These are phyloP conservation scores for Takifugu ocellatus DNA, from an alignment of 2,797 vertebrate genomes.

Conservation along the genomic window DNA sequence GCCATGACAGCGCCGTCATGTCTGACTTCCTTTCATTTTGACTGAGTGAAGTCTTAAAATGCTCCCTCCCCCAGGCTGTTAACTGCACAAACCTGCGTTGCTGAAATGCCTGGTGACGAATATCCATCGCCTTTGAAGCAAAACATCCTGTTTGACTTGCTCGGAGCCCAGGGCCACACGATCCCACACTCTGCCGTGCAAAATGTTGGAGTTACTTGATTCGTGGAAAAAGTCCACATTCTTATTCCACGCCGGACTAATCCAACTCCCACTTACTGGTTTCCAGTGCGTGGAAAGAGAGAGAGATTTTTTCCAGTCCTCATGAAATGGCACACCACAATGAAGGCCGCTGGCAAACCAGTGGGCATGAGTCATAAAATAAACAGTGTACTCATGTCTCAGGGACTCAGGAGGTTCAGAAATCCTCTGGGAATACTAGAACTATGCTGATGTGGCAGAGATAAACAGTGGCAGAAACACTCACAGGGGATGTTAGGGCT, in stretches of 20 bases:
- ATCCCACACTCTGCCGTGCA: constrained; percentile 14
- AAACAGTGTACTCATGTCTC: constrained; percentile 32
- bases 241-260: constrained; percentile 49
- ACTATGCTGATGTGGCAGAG: constrained; percentile 12
- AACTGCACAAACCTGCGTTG: constrained; percentile 12
- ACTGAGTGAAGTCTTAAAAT: not conserved
- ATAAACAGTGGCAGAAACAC: constrained; percentile 7
- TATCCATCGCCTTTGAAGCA: constrained; percentile 16
- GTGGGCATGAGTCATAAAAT: constrained; percentile 45
- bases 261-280: constrained; percentile 27
- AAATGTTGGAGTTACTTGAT: constrained; percentile 13
- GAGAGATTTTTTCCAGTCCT: constrained; percentile 31
- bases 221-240: constrained; percentile 47
- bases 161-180: not conserved
- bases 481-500: constrained; percentile 9
- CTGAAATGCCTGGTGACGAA: constrained; percentile 6
- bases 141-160: constrained; percentile 19
- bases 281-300: constrained; percentile 4
- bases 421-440: constrained; percentile 9
- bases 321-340: constrained; percentile 16
- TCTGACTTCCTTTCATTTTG: not conserved
- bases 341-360: constrained; percentile 21
- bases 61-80: constrained; percentile 5
- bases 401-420: not conserved
- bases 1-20: not conserved